Percentiles rank a stretch among this genome's conserved stretches.
Evolutionary conservation across 2,797 vertebrate species (phyloP).

Genomic region (Ctenochaetus hawaiiensis): DNA sequence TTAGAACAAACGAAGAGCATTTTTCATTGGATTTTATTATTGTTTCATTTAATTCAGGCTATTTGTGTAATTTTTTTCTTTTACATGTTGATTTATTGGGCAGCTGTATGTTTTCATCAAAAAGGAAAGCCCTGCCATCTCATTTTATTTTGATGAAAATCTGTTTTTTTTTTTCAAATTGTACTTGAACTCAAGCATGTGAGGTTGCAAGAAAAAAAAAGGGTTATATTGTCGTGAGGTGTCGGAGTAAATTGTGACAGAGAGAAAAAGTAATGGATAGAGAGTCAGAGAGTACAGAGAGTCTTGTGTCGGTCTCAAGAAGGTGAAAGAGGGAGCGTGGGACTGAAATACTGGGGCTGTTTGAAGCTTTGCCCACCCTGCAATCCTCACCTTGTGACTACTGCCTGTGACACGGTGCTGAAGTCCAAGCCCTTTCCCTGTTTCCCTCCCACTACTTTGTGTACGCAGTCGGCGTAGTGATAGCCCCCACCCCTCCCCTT

Average conservation of each 20-base stretch:
- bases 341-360: constrained; percentile 66
- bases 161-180: background rate
- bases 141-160: background rate
- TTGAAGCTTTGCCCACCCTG: constrained; percentile 79
- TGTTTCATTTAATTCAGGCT: too few species aligned
- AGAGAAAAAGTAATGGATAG: background rate
- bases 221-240: background rate
- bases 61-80: too few species aligned
- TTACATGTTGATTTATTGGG: too few species aligned
- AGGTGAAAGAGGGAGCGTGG: constrained; percentile 72
- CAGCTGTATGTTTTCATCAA: too few species aligned
- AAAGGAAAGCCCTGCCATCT: too few species aligned
- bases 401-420: constrained; percentile 70
- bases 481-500: constrained; percentile 5
- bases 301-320: constrained; percentile 39
- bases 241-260: background rate
- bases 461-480: constrained; percentile 44
- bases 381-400: constrained; percentile 85
- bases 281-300: constrained; percentile 11
- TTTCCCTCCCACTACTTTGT: constrained; percentile 53
- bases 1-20: too few species aligned
- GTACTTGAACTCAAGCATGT: constrained; percentile 1
- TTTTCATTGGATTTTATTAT: too few species aligned
- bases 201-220: background rate
- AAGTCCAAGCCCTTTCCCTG: constrained; percentile 72